Evolutionary conservation across 1,140 invertebrate species (phyloP).

Genomic region (Drosophila busckii): DNA sequence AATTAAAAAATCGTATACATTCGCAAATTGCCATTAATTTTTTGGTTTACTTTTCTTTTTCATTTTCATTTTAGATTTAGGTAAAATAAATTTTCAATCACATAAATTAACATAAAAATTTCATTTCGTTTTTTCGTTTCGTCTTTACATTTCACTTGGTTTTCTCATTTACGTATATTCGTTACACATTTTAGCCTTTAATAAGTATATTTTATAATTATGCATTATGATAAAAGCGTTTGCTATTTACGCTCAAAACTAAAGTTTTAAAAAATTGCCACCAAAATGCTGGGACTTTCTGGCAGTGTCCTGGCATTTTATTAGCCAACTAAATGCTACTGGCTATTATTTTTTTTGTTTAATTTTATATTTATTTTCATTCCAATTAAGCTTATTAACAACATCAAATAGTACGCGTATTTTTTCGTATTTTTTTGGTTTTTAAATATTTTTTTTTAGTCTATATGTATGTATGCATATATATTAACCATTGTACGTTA

Average conservation of each 20-base stretch:
- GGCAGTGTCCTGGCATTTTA: constrained; percentile 8
- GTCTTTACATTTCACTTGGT: constrained; percentile 42
- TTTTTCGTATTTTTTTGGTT: constrained; percentile 13
- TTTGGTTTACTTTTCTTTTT: too few species aligned
- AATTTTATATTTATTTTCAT: constrained; percentile 8
- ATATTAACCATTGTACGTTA: constrained; percentile 68
- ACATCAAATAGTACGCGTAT: constrained; percentile 72
- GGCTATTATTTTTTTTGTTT: constrained; percentile 5
- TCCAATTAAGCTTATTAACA: constrained; percentile 74
- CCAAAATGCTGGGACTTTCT: constrained; percentile 9
- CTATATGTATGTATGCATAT: constrained; percentile 26
- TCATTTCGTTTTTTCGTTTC: constrained; percentile 33
- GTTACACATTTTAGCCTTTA: constrained; percentile 72
- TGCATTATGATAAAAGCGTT: constrained; percentile 63
- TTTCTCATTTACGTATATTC: constrained; percentile 70
- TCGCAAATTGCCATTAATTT: constrained; percentile 74
- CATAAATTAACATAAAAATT: constrained; percentile 64
- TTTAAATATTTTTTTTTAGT: constrained; percentile 37
- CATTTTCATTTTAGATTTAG: constrained; percentile 62
- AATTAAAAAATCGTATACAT: constrained; percentile 77
- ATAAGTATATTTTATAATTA: constrained; percentile 40
- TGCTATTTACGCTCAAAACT: constrained; percentile 65
- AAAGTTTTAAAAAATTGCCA: constrained; percentile 39
- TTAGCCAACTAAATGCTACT: constrained; percentile 61
- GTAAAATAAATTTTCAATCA: constrained; percentile 74